Percentiles rank a stretch among this genome's conserved stretches.
These are phyloP conservation scores for Probosciger aterrimus DNA, from an alignment of 2,113 vertebrate genomes.

Conservation along the genomic window DNA sequence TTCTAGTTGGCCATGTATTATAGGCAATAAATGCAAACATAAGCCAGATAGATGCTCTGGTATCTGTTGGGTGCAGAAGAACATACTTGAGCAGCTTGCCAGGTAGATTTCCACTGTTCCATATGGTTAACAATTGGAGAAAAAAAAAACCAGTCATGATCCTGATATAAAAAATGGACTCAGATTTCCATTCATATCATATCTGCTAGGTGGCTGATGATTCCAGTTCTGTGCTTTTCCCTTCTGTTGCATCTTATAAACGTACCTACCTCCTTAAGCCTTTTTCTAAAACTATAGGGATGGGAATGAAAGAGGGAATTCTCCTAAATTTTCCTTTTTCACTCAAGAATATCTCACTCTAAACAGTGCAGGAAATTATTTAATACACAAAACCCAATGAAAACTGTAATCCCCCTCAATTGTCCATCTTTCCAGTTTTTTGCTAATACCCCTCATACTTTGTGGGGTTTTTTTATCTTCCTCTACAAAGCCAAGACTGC, in stretches of 20 bases:
- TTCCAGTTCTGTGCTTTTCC: background rate
- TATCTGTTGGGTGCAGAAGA: background rate
- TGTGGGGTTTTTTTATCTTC: background rate
- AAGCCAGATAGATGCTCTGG: background rate
- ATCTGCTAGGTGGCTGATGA: background rate
- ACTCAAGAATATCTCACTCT: background rate
- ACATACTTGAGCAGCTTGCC: background rate
- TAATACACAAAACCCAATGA: background rate
- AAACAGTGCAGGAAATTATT: background rate
- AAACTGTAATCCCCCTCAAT: fast-evolving
- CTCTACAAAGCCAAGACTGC: background rate
- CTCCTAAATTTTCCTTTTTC: background rate
- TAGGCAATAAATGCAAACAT: background rate
- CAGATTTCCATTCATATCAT: background rate
- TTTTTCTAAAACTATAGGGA: background rate
- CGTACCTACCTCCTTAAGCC: background rate
- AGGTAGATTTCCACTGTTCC: background rate
- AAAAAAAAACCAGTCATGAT: background rate
- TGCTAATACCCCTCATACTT: background rate
- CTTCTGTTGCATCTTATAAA: background rate
- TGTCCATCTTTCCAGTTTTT: background rate
- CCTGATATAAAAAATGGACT: background rate
- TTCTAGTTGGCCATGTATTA: background rate
- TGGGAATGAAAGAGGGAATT: background rate
- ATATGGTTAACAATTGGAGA: background rate